phyloP scores from a whole-genome alignment of 2,888 invertebrate species.

The Agrochola circellaris region DNA sequence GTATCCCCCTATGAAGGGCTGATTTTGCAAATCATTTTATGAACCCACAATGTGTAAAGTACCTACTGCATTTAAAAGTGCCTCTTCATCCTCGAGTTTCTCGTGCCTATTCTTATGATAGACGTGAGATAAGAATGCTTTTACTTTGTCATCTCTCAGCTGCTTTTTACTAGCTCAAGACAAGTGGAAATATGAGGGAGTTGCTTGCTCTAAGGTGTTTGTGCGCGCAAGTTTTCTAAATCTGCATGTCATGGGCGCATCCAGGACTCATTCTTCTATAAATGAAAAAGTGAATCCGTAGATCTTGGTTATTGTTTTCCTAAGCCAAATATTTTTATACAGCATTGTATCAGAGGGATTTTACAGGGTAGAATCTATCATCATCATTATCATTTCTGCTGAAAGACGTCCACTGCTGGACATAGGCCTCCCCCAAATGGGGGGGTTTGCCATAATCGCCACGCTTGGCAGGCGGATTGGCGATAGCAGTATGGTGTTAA shows the following conservation, averaged over 20 bases:
- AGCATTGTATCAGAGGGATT: not conserved
- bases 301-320: not conserved
- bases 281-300: not conserved
- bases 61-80: constrained; percentile 47
- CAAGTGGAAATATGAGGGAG: constrained; percentile 5
- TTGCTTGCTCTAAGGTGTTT: constrained; percentile 5
- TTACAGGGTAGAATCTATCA: not conserved
- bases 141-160: constrained; percentile 48
- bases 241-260: not conserved
- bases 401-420: no score
- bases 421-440: no score
- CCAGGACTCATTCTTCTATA: not conserved
- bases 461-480: no score
- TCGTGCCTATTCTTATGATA: constrained; percentile 22
- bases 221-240: constrained; percentile 7
- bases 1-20: constrained; percentile 9
- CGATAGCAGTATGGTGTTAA: no score
- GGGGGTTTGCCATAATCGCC: no score
- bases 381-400: no score
- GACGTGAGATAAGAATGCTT: constrained; percentile 35
- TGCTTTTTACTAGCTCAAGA: constrained; percentile 8
- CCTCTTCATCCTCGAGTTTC: constrained; percentile 32
- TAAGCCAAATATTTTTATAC: not conserved
- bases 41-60: constrained; percentile 33
- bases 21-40: constrained; percentile 47